Base-by-base conservation (phyloP, 2,888 invertebrate species). In the Cheilosia impressa region DNA sequence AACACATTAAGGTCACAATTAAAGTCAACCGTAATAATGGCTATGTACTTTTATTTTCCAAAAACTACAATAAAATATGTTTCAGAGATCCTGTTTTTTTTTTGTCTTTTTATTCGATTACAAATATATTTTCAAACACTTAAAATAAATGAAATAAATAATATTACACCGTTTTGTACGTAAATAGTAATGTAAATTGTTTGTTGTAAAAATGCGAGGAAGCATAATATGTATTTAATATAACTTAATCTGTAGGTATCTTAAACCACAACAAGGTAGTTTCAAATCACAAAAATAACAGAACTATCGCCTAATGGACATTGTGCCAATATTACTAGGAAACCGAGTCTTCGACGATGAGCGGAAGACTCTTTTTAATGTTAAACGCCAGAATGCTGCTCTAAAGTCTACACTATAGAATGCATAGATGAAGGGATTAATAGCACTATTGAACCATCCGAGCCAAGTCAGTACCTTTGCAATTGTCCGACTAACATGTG, bases 341-440 rank as follows among this genome's bases (percentile, higher is more conserved):
- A 91, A 91, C 75, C 91, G 90, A 10, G 89, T 90, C 83, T 91
- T 91, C 69, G 89, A 88, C 31, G 91, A 89, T 66, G 88, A 88
- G 41, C 90, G 90, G 79, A 90, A 92, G 82, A 92, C 91, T 24
- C 91, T 89, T 77, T 91, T 90, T 65, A 92, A 90, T 45, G 97
- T 97, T 43, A 97, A 92, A 87, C 96, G 93, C 97, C 97, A 97
- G 90, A 97, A 97, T 0, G 97, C 97, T 88, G 96, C 94, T 89
- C 97, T 94, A 90, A 97, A 97, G 91, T 97, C 97, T 0, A 96
- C 96, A 83, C 96, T 97, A 92, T 97, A 97, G 90, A 97, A 97
- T 22, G 97, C 97, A 90, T 97, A 97, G 89, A 97, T 97, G 90
- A 97, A 97, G 0, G 97, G 97, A 92, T 97, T 97, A 87, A 97